Evolutionary conservation across 2,888 invertebrate species (phyloP).

Genomic region (Stenotaenia linearis): DNA sequence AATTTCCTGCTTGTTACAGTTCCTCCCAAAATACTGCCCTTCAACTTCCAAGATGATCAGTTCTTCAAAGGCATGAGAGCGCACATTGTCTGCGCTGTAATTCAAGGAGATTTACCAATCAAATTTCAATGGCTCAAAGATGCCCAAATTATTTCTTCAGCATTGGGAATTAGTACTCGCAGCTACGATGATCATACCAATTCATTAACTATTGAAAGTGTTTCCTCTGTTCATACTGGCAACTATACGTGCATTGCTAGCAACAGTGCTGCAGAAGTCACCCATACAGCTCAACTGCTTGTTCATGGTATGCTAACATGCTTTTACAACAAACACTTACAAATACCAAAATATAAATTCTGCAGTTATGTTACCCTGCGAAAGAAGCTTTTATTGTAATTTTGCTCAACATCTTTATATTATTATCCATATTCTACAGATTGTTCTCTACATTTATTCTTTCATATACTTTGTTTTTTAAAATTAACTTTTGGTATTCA

Average conservation of each 20-base stretch:
- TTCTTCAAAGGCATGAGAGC: constrained; percentile 37
- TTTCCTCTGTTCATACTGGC: constrained; percentile 40
- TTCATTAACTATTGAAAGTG: constrained; percentile 41
- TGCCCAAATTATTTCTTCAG: constrained; percentile 24
- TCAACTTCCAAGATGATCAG: constrained; percentile 35
- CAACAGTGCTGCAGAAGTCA: constrained; percentile 40
- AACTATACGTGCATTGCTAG: constrained; percentile 42
- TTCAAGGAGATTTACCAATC: constrained; percentile 37
- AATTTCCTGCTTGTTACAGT: constrained; percentile 33
- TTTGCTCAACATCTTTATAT: no score
- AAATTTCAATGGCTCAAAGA: constrained; percentile 56
- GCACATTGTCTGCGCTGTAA: constrained; percentile 37
- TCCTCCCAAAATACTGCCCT: constrained; percentile 37
- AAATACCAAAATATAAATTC: no score
- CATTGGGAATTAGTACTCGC: constrained; percentile 38
- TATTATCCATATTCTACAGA: no score
- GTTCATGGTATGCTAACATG: constrained; percentile 40
- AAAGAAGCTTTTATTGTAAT: no score
- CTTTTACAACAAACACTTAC: no score
- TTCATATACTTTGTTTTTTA: no score
- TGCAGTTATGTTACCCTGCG: no score
- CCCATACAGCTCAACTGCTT: constrained; percentile 39
- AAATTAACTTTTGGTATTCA: no score
- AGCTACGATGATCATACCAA: constrained; percentile 39
- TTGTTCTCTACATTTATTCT: no score